These are phyloP conservation scores for Pontoporia blainvillei DNA, from an alignment of 2,113 vertebrate species.

Conservation along the genomic window DNA sequence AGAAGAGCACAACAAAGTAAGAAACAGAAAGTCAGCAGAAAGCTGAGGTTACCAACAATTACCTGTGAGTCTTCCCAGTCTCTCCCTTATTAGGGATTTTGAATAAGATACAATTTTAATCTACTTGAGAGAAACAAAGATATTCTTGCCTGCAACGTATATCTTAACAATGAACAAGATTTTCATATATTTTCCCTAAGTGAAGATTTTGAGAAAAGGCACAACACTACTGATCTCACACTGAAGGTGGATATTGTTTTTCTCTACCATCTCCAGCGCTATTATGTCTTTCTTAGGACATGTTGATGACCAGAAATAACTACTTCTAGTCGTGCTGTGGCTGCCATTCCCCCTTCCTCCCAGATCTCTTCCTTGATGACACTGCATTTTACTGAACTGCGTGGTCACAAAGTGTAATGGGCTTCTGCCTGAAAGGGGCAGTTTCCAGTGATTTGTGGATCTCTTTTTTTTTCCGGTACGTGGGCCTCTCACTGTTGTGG, in stretches of 20 bases:
- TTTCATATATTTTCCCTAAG: background rate
- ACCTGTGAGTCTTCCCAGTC: background rate
- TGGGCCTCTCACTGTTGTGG: too few species aligned
- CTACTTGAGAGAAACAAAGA: background rate
- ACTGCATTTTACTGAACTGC: background rate
- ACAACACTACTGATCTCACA: background rate
- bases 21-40: background rate
- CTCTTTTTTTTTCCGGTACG: background rate
- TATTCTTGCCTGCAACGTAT: background rate
- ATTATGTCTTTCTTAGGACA: background rate
- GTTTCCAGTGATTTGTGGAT: background rate
- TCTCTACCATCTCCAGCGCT: background rate
- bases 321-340: background rate
- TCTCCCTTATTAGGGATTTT: background rate
- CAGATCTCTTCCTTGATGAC: background rate
- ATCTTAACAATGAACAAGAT: background rate
- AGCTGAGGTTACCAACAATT: background rate
- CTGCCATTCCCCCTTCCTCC: background rate
- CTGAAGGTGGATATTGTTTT: background rate
- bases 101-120: background rate
- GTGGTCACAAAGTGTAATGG: background rate
- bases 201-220: background rate
- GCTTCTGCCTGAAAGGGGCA: background rate
- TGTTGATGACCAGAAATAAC: background rate
- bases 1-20: background rate